phyloP scores from a whole-genome alignment of 2,113 vertebrate genomes.

The Verasper variegatus region DNA sequence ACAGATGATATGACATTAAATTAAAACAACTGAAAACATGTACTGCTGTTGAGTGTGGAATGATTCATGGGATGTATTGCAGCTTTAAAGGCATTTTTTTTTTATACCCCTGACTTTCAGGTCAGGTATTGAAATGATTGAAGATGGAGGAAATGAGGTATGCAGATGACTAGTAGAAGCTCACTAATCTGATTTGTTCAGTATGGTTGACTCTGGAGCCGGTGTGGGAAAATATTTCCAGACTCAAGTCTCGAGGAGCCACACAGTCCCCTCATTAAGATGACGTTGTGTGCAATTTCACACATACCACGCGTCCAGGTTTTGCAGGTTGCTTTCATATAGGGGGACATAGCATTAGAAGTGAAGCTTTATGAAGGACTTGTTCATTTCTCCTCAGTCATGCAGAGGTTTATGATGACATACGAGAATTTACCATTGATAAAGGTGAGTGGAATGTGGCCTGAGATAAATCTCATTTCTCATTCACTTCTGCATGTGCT shows the following conservation, averaged over 20 bases:
- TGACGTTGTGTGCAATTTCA: slow-evolving; percentile 57
- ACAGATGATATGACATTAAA: neutral
- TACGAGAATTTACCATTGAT: slow-evolving; percentile 67
- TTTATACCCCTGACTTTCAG: slow-evolving; percentile 31
- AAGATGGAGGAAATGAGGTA: slow-evolving; percentile 70
- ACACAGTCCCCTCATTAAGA: slow-evolving; percentile 61
- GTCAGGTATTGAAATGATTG: slow-evolving; percentile 62
- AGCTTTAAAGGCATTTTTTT: neutral
- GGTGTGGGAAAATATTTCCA: slow-evolving; percentile 82
- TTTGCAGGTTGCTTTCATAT: slow-evolving; percentile 33
- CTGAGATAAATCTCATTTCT: neutral
- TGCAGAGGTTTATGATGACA: slow-evolving; percentile 44
- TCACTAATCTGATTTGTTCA: slow-evolving; percentile 87
- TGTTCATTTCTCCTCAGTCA: slow-evolving; percentile 46
- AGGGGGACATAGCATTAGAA: slow-evolving; percentile 6
- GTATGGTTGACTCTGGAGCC: slow-evolving; percentile 82
- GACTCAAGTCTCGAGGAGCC: slow-evolving; percentile 55
- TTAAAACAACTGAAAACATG: neutral
- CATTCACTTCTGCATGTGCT: neutral
- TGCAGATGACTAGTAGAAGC: slow-evolving; percentile 74
- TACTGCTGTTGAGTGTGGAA: neutral
- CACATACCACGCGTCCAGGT: slow-evolving; percentile 47
- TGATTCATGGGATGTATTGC: neutral
- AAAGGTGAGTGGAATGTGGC: slow-evolving; percentile 60
- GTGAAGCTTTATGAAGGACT: slow-evolving; percentile 18